These are phyloP conservation scores for Calliopsis andreniformis DNA, from an alignment of 1,140 invertebrate species.

Conservation along the genomic window DNA sequence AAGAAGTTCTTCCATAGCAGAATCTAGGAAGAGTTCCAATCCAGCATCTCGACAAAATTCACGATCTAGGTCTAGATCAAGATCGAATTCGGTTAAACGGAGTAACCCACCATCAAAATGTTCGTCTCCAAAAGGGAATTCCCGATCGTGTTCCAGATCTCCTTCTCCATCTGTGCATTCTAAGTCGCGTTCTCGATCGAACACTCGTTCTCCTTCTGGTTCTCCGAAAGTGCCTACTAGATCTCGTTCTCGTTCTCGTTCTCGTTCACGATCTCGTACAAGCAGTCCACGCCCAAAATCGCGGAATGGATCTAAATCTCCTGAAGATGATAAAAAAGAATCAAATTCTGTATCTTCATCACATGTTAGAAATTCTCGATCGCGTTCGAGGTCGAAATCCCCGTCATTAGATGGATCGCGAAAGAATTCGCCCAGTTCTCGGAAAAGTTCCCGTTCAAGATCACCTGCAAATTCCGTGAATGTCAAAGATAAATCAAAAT, in stretches of 20 bases:
- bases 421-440: constrained; percentile 26
- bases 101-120: constrained; percentile 37
- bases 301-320: constrained; percentile 37
- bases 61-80: constrained; percentile 57
- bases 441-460: constrained; percentile 28
- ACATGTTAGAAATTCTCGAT: constrained; percentile 31
- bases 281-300: constrained; percentile 22
- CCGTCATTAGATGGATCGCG: constrained; percentile 31
- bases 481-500: constrained; percentile 24
- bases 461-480: constrained; percentile 12
- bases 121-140: constrained; percentile 34
- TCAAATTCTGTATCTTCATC: constrained; percentile 36
- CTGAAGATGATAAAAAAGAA: constrained; percentile 27
- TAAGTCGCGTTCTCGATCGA: constrained; percentile 11
- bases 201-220: constrained; percentile 14
- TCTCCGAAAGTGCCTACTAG: constrained; percentile 9
- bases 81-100: constrained; percentile 39
- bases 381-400: constrained; percentile 48
- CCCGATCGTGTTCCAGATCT: constrained; percentile 51
- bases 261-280: constrained; percentile 32
- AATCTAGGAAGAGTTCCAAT: constrained; percentile 50
- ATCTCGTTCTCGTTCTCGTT: constrained; percentile 32
- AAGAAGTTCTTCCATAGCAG: constrained; percentile 47
- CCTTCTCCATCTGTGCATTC: constrained; percentile 14
- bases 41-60: constrained; percentile 51